Evolutionary conservation across 2,888 invertebrate genomes (phyloP).

Genomic region (Phytoseiulus persimilis): DNA sequence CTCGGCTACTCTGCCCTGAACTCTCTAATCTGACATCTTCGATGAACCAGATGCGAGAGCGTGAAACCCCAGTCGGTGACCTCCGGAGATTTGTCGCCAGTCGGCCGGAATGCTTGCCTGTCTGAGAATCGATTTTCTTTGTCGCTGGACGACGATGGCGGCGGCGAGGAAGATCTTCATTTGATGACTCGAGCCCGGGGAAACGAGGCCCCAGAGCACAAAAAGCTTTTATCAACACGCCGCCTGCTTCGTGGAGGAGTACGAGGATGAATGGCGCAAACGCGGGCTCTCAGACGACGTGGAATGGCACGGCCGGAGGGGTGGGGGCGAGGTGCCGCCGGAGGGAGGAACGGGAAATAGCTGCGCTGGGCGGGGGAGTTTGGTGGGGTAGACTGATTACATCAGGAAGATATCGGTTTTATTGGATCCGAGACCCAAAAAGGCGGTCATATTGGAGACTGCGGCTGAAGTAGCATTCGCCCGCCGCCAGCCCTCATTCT

Average conservation of each 20-base stretch:
- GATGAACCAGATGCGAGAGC: not conserved
- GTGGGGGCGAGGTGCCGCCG: not conserved
- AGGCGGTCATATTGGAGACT: conserved; percentile 5
- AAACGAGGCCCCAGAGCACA: not conserved
- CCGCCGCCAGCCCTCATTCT: not conserved
- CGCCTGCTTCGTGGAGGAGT: not conserved
- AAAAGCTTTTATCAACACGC: not conserved
- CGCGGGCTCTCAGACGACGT: not conserved
- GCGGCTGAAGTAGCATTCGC: not conserved
- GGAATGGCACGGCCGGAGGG: not conserved
- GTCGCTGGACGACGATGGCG: not conserved
- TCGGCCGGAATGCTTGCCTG: not conserved
- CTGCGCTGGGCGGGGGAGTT: not conserved
- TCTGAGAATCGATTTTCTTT: not conserved
- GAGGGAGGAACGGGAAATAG: not conserved
- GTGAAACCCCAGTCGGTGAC: not conserved
- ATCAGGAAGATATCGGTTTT: conserved; percentile 5
- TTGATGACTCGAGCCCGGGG: not conserved
- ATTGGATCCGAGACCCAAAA: not conserved
- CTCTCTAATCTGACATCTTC: not conserved
- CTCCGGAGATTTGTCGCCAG: not conserved
- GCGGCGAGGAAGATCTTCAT: not conserved
- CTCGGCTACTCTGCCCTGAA: not conserved
- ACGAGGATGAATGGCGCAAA: not conserved
- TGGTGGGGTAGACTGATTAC: not conserved